Evolutionary conservation across 2,113 vertebrate species (phyloP), one percentile per base, ranked within the genome.

Genomic region (Carlito syrichta): DNA sequence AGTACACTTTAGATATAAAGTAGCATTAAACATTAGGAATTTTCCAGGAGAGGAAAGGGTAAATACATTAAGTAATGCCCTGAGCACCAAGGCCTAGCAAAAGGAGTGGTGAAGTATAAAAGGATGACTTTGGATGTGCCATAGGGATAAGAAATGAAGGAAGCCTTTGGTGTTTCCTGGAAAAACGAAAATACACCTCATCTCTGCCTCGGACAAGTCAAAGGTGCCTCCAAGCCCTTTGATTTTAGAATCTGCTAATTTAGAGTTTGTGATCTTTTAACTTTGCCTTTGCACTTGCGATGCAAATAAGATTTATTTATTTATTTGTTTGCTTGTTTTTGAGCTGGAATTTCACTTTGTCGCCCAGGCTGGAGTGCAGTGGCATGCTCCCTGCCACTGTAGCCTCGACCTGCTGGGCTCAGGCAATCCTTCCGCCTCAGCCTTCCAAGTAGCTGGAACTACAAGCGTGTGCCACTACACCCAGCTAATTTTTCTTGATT

Each of bases 241-340:
- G 58, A 4, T 23, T 91, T 95, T 60, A 77, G 71, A 91, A 78
- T 38, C 27, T 14, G 27, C n/a, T 81, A 20, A 71, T 40, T 60
- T 73, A 40, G 83, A 86, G 16, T 94, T 68, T 43, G 60, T 84
- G 52, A 62, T 88, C 45, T 76, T 86, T 95, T 86, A 76, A 22
- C 62, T 96, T 81, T 66, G 58, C 13, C 62, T 94, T 96, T 95
- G 6, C 43, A 90, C 56, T 84, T 20, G 54, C 71, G 69, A 62
- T 87, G 19, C 96, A 45, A 87, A 68, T 90, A 73, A 90, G 45
- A 76, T 73, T 94, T 76, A 56, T 86, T 88, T 71, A 92, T 45
- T 73, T n/a, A n/a, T n/a, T n/a, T n/a, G n/a, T n/a, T n/a, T n/a
- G n/a, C n/a, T n/a, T n/a, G n/a, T n/a, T n/a, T n/a, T n/a, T n/a